Percentiles rank a stretch among this genome's conserved stretches.
These are phyloP conservation scores for Cranoglanis bouderius DNA, from an alignment of 2,113 vertebrate species.

Conservation along the genomic window DNA sequence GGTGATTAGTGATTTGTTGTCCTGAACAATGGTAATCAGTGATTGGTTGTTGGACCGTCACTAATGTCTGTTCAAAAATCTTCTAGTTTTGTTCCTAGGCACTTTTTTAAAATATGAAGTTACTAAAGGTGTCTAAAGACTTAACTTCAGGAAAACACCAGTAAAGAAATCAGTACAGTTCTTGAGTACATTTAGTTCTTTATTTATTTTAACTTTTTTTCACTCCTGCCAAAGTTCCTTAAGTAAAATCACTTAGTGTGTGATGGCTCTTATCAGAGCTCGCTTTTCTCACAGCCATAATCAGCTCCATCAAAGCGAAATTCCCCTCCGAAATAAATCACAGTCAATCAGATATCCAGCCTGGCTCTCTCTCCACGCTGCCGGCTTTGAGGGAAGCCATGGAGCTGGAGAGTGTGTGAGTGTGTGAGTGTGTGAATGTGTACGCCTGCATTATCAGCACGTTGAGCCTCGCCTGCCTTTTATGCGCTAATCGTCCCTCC, in stretches of 20 bases:
- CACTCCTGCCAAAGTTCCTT: slow-evolving; percentile 31
- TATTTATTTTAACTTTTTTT: slow-evolving; percentile 15
- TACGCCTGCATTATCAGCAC: slow-evolving; percentile 69
- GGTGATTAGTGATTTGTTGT: background rate
- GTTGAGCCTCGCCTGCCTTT: slow-evolving; percentile 71
- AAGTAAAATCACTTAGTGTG: slow-evolving; percentile 46
- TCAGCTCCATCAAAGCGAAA: slow-evolving; percentile 45
- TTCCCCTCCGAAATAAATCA: slow-evolving; percentile 64
- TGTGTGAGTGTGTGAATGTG: slow-evolving; percentile 66
- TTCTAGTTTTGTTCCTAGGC: background rate
- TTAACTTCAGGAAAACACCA: background rate
- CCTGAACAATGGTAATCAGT: background rate
- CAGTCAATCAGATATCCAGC: slow-evolving; percentile 74
- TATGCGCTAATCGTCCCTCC: slow-evolving; percentile 73
- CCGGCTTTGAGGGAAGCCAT: slow-evolving; percentile 56
- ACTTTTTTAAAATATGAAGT: background rate
- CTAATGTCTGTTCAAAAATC: background rate
- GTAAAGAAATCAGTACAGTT: background rate
- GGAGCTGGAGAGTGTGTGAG: slow-evolving; percentile 17
- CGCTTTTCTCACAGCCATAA: slow-evolving; percentile 39
- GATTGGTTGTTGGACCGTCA: background rate
- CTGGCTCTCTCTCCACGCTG: slow-evolving; percentile 60
- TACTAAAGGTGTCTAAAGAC: background rate
- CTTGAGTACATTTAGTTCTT: background rate
- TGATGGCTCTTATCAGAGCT: slow-evolving; percentile 31